Evolutionary conservation across 2,797 vertebrate genomes (phyloP).

Genomic region (Liparis tanakae): DNA sequence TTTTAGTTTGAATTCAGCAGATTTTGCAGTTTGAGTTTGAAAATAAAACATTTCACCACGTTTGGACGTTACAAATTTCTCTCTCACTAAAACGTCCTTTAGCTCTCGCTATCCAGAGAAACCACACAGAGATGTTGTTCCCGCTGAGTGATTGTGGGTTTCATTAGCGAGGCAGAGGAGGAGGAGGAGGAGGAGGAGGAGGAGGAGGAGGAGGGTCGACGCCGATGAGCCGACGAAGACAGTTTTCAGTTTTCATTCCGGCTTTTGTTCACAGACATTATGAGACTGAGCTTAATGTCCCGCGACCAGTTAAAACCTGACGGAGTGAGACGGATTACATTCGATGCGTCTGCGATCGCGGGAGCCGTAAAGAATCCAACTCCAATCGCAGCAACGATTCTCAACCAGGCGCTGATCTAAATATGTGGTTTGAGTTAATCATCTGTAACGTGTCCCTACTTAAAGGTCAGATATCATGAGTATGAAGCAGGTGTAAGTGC

Average conservation of each 20-base stretch:
- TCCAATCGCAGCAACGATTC: neutral
- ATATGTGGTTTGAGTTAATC: neutral
- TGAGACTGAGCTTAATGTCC: constrained; percentile 60
- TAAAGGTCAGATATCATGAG: no score
- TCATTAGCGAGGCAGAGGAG: constrained; percentile 64
- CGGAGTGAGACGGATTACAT: neutral
- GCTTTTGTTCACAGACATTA: constrained; percentile 58
- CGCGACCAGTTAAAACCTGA: constrained; percentile 38
- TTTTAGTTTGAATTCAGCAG: no score
- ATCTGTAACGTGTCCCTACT: neutral
- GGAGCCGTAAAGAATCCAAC: no score
- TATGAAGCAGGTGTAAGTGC: no score
- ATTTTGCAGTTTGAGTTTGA: no score
- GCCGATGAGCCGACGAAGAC: constrained; percentile 60
- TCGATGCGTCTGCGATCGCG: no score
- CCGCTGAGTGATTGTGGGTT: constrained; percentile 57
- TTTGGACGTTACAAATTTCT: no score
- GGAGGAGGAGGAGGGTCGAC: constrained; percentile 67
- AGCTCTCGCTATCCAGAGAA: constrained; percentile 46
- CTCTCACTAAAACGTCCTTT: no score
- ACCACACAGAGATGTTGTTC: constrained; percentile 50
- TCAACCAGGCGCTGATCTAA: neutral
- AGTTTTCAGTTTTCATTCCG: constrained; percentile 3
- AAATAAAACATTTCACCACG: no score
- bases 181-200: constrained; percentile 63